Evolutionary conservation across 2,888 invertebrate species (phyloP), one percentile per base, ranked within the genome.

Genomic region (Cosmorhoe ocellata): DNA sequence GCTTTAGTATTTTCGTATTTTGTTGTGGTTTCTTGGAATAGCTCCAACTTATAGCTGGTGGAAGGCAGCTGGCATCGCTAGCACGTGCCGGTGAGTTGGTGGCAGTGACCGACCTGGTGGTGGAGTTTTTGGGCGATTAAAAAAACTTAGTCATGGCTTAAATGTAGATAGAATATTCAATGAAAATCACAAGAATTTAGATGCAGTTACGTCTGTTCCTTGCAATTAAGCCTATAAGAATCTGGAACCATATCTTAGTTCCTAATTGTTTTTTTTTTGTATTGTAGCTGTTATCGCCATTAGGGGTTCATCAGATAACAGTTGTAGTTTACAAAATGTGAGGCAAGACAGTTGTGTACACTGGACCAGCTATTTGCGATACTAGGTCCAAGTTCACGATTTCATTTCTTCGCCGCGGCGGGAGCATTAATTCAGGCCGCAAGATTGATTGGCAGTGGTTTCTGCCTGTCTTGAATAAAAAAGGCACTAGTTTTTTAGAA

Each of bases 401-500:
- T 51, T 52, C 54, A 49, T 58, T 58, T 47, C 51, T 54, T 34
- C 56, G 45, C 55, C 27, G 40, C 48, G 34, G 34, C 46, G 53
- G 45, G 46, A 59, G 42, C 59, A 62, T 62, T 62, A 58, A 59
- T 58, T 54, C 58, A 50, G 58, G 46, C 62, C 59, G 39, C 62
- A 58, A 62, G 61, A 62, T 62, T 59, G 62, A 62, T 62, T 55
- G 62, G 56, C 57, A 48, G 49, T 49, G 56, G 48, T 58, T 62
- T 51, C 51, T 52, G 51, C 50, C 56, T 58, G 56, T 53, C 62
- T 56, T 49, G 54, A 58, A 59, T 58, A 58, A 59, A 62, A 61
- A 62, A 55, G 41, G 37, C 51, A 58, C 54, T 58, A 59, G 59
- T 44, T 59, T 57, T 65, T 68, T 46, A 49, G 48, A 42, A 55